These are phyloP conservation scores for Pipistrellus pipistrellus DNA, from an alignment of 2,797 vertebrate genomes.

Conservation along the genomic window DNA sequence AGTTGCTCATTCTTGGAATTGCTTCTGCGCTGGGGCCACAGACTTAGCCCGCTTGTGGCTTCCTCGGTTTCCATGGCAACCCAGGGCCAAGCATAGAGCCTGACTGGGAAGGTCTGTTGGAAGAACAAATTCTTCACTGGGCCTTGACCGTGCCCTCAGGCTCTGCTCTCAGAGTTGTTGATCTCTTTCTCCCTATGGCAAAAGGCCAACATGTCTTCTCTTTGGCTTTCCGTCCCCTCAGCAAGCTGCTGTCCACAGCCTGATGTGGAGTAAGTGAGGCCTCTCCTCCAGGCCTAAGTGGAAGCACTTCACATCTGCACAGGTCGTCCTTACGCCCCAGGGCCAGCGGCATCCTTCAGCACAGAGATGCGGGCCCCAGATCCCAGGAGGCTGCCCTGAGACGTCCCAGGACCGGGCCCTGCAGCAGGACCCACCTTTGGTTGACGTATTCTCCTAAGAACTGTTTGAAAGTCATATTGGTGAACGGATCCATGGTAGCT, in stretches of 20 bases:
- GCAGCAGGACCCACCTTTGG: neutral
- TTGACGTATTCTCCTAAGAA: neutral
- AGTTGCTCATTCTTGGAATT: neutral
- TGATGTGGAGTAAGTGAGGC: neutral
- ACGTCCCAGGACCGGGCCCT: neutral
- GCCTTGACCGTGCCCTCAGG: neutral
- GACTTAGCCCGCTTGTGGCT: neutral
- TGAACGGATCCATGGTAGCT: neutral
- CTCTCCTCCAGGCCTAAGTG: neutral
- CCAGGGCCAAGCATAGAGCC: neutral
- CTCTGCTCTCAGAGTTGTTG: slow-evolving; percentile 2
- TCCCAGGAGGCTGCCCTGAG: neutral
- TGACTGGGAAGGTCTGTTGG: neutral
- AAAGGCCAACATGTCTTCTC: neutral
- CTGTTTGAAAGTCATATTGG: neutral
- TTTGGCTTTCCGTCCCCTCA: neutral
- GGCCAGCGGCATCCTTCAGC: neutral
- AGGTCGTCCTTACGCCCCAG: neutral
- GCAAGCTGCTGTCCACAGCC: neutral
- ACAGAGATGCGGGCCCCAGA: neutral
- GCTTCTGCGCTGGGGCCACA: neutral
- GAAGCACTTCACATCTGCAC: neutral
- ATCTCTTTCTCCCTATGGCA: neutral
- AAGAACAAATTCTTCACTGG: neutral
- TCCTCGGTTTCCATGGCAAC: neutral